These are phyloP conservation scores for Enteromius paludinosus DNA, from an alignment of 2,797 vertebrate genomes.

Conservation along the genomic window DNA sequence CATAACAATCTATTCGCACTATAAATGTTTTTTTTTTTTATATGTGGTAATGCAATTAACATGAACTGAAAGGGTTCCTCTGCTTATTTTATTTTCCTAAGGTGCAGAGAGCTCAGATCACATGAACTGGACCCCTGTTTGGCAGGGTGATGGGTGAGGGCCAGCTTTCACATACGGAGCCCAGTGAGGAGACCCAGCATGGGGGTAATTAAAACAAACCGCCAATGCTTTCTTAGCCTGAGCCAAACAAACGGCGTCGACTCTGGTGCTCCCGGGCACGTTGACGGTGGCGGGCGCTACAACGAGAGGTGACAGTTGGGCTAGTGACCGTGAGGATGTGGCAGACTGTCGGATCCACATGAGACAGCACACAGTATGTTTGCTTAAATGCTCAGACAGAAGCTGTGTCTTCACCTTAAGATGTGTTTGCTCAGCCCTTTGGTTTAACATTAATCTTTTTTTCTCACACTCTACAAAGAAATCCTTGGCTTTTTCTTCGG, in stretches of 20 bases:
- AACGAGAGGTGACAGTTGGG: constrained; percentile 51
- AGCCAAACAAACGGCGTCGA: constrained; percentile 60
- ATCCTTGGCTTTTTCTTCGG: constrained; percentile 43
- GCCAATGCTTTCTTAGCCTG: constrained; percentile 57
- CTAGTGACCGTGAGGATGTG: constrained; percentile 35
- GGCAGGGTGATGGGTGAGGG: constrained; percentile 47
- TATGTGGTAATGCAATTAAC: constrained; percentile 19
- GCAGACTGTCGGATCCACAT: constrained; percentile 42
- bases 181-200: constrained; percentile 56
- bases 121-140: constrained; percentile 28
- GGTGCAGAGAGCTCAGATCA: constrained; percentile 7
- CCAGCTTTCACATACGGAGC: constrained; percentile 62
- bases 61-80: neutral
- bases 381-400: constrained; percentile 56
- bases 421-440: constrained; percentile 57
- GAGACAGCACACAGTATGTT: constrained; percentile 45
- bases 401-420: constrained; percentile 49
- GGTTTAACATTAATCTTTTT: constrained; percentile 57
- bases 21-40: neutral
- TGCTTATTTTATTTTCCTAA: constrained; percentile 6
- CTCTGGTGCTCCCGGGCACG: constrained; percentile 36
- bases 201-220: constrained; percentile 70
- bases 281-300: constrained; percentile 19
- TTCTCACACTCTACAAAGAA: constrained; percentile 37
- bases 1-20: neutral